These are phyloP conservation scores for Eira barbara DNA, from an alignment of 2,113 vertebrate genomes.

Conservation along the genomic window DNA sequence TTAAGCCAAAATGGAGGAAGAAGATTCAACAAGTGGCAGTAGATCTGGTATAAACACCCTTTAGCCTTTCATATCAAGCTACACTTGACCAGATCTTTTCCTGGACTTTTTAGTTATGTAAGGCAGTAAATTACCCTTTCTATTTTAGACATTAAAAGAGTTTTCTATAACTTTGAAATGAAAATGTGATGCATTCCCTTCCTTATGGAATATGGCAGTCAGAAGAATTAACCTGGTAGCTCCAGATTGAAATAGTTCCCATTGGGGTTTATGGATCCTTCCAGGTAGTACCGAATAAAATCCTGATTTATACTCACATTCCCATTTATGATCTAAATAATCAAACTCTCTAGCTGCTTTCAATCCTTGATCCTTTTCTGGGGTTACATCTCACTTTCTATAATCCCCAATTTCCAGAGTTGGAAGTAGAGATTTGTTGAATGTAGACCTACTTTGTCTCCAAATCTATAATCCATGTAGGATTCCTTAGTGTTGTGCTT, in stretches of 20 bases:
- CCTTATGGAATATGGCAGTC: neutral
- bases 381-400: neutral
- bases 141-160: neutral
- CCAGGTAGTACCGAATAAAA: neutral
- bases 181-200: neutral
- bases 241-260: neutral
- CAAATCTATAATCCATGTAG: neutral
- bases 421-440: neutral
- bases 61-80: neutral
- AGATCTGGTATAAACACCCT: neutral
- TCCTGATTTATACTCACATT: neutral
- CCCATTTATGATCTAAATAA: neutral
- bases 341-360: neutral
- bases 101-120: neutral
- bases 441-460: neutral
- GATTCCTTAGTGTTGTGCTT: neutral
- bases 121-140: neutral
- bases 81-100: neutral
- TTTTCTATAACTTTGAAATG: neutral
- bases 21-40: neutral
- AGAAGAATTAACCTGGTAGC: neutral
- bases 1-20: neutral
- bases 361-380: neutral
- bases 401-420: neutral
- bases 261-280: neutral